Evolutionary conservation across 2,113 vertebrate genomes (phyloP).

Genomic region (Misgurnus mizolepis): DNA sequence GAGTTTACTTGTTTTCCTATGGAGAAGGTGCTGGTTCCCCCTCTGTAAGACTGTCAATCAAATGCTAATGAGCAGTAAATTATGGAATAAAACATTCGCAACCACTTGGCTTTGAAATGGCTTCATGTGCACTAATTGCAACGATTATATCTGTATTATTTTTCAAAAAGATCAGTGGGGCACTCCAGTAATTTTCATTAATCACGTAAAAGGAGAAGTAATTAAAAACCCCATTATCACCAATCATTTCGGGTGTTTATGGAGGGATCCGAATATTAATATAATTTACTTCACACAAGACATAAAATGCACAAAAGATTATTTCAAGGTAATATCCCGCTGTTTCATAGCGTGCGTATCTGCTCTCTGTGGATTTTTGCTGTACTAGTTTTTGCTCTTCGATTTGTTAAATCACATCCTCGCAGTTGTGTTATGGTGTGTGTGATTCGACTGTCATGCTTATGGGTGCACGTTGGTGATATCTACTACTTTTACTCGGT

Average conservation of each 20-base stretch:
- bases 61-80: constrained; percentile 76
- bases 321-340: constrained; percentile 52
- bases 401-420: constrained; percentile 8
- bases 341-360: neutral
- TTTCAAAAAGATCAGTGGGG: constrained; percentile 75
- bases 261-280: constrained; percentile 60
- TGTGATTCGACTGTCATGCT: neutral
- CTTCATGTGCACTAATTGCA: constrained; percentile 78
- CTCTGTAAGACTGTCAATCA: constrained; percentile 60
- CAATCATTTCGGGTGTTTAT: constrained; percentile 55
- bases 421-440: neutral
- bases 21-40: constrained; percentile 24
- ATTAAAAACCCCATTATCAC: constrained; percentile 79
- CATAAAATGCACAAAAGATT: constrained; percentile 55
- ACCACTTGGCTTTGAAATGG: constrained; percentile 71
- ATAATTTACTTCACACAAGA: constrained; percentile 59
- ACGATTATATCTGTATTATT: constrained; percentile 78
- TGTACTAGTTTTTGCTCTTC: neutral
- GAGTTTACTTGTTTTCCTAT: constrained; percentile 21
- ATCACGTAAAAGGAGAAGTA: constrained; percentile 77
- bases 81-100: constrained; percentile 68
- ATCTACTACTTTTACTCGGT: constrained; percentile 23
- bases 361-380: constrained; percentile 2
- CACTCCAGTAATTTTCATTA: constrained; percentile 79
- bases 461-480: constrained; percentile 3